Base-by-base conservation (phyloP, 2,113 vertebrate genomes). In the Lamprotornis superbus region DNA sequence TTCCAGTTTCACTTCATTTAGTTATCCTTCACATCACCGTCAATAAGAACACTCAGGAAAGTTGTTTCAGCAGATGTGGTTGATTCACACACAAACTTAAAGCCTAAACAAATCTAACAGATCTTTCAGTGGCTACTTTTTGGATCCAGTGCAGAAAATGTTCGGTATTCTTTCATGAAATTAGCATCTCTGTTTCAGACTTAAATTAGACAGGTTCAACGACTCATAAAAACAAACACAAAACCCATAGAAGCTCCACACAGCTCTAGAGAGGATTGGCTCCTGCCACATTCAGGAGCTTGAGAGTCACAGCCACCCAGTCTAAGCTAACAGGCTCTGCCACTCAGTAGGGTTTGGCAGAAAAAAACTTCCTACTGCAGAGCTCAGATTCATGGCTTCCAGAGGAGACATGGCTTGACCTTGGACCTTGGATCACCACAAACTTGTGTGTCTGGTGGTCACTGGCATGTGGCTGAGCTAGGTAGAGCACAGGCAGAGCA, bases 1-100 rank as follows among this genome's bases (percentile, higher is more conserved):
- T 82, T 89, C 65, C 31, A 69, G 61, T 95, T 95, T 95, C 77
- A 53, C 56, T 84, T 78, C 28, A 76, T 75, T 92, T 84, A 94
- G 69, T 61, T 89, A 87, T 56, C 47, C 44, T 92, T 84, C 84
- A 93, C 87, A 89, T 87, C 81, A 49, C 57, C 10, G 0, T 79
- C 65, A 93, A 70, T 82, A 80, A 47, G 37, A 88, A 77, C 59
- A 50, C 39, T 47, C 55, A 77, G 71, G n/a, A 83, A 92, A 28
- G 83, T 68, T 89, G 37, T 46, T 92, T 90, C 87, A 95, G 93
- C 49, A 91, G 37, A 84, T 86, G 73, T 46, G 47, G 60, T 78
- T 91, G 52, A 82, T 89, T 78, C 37, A 75, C 1, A 3, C 28
- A 47, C n/a, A n/a, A 77, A 68, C 30, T 52, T 77, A 91, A 90